phyloP scores from a whole-genome alignment of 2,888 invertebrate genomes.

The Pollenia amentaria region DNA sequence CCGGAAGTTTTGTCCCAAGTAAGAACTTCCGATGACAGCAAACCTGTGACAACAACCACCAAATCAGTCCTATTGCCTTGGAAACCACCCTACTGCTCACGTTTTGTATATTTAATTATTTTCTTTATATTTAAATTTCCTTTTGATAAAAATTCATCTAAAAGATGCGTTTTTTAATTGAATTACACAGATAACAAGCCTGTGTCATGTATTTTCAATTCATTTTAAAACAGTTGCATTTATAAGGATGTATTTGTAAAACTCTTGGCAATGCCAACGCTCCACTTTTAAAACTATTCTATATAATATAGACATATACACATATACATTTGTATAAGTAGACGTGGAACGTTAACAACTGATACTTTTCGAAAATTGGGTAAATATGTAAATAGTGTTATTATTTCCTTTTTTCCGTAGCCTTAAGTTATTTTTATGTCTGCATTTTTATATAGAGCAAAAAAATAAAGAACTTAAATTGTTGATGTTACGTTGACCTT shows the following conservation, averaged over 20 bases:
- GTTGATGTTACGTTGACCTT: conserved; percentile 70
- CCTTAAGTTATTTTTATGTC: conserved; percentile 52
- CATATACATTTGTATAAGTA: background rate
- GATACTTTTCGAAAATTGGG: conserved; percentile 35
- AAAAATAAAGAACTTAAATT: conserved; percentile 27
- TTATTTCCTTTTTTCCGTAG: background rate
- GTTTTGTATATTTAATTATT: conserved; percentile 13
- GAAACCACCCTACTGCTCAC: background rate
- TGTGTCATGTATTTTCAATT: conserved; percentile 40
- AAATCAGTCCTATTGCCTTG: too few species aligned
- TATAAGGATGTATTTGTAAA: conserved; percentile 13
- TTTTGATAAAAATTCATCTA: conserved; percentile 17
- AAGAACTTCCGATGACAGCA: too few species aligned
- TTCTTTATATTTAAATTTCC: conserved; percentile 9
- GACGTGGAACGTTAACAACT: background rate
- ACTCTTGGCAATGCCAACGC: conserved; percentile 43
- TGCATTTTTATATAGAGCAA: conserved; percentile 20
- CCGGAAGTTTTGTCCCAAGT: too few species aligned
- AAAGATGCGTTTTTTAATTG: conserved; percentile 43
- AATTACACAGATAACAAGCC: conserved; percentile 14
- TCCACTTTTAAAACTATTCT: background rate
- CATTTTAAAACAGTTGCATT: conserved; percentile 37
- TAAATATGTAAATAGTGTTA: conserved; percentile 47
- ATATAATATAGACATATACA: too few species aligned
- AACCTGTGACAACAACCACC: background rate